phyloP scores from a whole-genome alignment of 1,140 invertebrate species.

The Drosophila hydei region DNA sequence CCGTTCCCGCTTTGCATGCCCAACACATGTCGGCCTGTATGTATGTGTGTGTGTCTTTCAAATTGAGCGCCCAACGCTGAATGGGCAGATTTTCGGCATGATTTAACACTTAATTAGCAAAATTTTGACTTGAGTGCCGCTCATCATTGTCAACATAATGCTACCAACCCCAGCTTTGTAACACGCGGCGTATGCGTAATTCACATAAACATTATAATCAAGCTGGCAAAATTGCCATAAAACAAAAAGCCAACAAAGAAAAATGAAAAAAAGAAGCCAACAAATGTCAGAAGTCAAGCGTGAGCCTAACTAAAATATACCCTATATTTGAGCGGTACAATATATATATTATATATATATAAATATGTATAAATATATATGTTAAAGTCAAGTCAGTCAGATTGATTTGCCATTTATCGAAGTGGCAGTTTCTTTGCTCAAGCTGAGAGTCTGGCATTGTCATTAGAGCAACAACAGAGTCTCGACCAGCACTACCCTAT shows the following conservation, averaged over 20 bases:
- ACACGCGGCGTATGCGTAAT: slow-evolving; percentile 68
- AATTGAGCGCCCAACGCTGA: slow-evolving; percentile 47
- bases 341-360: neutral
- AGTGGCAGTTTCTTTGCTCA: too few relatives aligned
- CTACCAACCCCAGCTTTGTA: slow-evolving; percentile 12
- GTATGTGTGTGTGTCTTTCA: slow-evolving; percentile 8
- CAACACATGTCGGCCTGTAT: slow-evolving; percentile 5
- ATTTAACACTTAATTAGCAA: slow-evolving; percentile 81
- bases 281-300: neutral
- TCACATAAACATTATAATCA: slow-evolving; percentile 67
- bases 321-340: neutral
- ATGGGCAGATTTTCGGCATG: slow-evolving; percentile 74
- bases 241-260: neutral
- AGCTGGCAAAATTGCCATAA: slow-evolving; percentile 19
- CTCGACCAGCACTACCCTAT: neutral
- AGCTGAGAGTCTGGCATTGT: too few relatives aligned
- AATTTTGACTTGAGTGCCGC: slow-evolving; percentile 74
- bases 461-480: too few relatives aligned
- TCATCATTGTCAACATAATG: slow-evolving; percentile 59
- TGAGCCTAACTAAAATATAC: neutral
- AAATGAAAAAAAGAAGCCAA: neutral
- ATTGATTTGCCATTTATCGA: too few relatives aligned
- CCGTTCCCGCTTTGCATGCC: neutral
- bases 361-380: neutral
- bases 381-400: too few relatives aligned